phyloP scores from a whole-genome alignment of 2,113 vertebrate species.

The Myocastor coypus region DNA sequence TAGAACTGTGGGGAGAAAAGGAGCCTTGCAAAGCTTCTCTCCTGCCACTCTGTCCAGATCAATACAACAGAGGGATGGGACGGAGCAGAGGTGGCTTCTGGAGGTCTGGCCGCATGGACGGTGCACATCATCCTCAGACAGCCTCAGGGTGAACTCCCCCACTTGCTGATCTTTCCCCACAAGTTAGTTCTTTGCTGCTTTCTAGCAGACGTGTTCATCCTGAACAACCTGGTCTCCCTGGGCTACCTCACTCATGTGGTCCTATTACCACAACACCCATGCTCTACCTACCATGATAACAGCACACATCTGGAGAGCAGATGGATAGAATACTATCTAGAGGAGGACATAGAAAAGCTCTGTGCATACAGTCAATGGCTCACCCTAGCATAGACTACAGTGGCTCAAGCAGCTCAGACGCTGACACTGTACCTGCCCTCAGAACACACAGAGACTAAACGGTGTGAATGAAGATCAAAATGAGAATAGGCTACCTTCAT shows the following conservation, averaged over 20 bases:
- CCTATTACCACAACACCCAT: neutral
- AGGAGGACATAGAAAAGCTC: neutral
- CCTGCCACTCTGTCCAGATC: neutral
- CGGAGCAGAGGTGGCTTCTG: neutral
- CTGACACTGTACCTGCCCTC: neutral
- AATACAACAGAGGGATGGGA: fast-evolving
- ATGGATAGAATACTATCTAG: neutral
- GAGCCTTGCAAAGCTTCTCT: neutral
- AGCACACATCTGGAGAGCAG: neutral
- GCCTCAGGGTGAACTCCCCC: neutral
- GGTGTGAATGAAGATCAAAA: neutral
- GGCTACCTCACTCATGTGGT: neutral
- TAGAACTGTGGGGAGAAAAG: neutral
- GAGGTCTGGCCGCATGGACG: neutral
- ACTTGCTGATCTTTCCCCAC: fast-evolving
- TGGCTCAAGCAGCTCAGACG: neutral
- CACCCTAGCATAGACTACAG: neutral
- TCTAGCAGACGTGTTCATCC: neutral
- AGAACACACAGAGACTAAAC: neutral
- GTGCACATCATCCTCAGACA: neutral
- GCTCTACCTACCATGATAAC: neutral
- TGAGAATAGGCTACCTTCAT: conserved; percentile 82
- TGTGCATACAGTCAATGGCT: neutral
- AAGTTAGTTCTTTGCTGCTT: neutral
- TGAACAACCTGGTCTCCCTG: neutral